Evolutionary conservation across 2,888 invertebrate species (phyloP).

Genomic region (Oscheius sp.): DNA sequence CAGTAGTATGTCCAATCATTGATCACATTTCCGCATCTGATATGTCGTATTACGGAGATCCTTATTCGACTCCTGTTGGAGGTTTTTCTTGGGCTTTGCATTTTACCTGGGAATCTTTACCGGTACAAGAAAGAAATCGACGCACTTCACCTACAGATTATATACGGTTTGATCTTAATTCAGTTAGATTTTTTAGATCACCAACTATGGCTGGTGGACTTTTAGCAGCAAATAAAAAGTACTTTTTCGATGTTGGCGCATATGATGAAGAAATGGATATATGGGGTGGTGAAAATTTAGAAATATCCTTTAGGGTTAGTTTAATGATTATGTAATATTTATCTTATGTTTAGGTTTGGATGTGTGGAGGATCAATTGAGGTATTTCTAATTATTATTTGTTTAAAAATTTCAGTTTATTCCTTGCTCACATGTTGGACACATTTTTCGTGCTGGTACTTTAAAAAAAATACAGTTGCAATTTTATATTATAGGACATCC

Average conservation of each 20-base stretch:
- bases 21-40: conserved; percentile 87
- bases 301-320: conserved; percentile 89
- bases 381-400: no score
- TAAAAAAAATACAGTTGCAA: no score
- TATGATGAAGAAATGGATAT: conserved; percentile 88
- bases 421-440: conserved; percentile 96
- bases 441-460: conserved; percentile 84
- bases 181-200: no score
- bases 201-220: conserved; percentile 99
- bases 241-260: conserved; percentile 85
- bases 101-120: conserved; percentile 78
- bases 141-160: conserved; percentile 44
- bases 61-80: conserved; percentile 44
- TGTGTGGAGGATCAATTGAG: conserved; percentile 90
- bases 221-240: conserved; percentile 89
- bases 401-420: no score
- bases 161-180: conserved; percentile 33
- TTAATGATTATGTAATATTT: neutral
- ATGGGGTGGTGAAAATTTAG: conserved; percentile 97
- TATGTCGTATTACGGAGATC: conserved; percentile 77
- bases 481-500: conserved; percentile 73
- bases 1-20: conserved; percentile 91
- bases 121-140: conserved; percentile 77
- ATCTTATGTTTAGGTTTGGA: conserved; percentile 74
- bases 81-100: conserved; percentile 74